Evolutionary conservation across 2,113 vertebrate genomes (phyloP).

Genomic region (Oncorhynchus gorbuscha): DNA sequence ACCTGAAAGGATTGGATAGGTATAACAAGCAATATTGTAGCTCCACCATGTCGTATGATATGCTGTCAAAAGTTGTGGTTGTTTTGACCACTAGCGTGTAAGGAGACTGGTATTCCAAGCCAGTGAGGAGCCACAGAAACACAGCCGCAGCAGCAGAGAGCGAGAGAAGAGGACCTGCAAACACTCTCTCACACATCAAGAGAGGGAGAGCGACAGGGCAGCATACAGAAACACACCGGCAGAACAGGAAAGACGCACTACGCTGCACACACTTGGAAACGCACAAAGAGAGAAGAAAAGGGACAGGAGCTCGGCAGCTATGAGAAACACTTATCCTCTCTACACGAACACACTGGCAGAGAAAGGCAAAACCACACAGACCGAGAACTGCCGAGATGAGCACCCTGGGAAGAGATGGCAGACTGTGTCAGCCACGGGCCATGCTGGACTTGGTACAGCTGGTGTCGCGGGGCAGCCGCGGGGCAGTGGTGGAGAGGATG

Average conservation of each 20-base stretch:
- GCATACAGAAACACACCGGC: background rate
- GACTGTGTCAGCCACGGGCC: background rate
- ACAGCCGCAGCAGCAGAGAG: background rate
- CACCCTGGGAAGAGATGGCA: background rate
- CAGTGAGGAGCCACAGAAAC: conserved; percentile 3
- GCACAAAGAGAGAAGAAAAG: background rate
- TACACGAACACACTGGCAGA: background rate
- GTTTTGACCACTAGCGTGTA: conserved; percentile 13
- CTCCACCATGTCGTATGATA: too few relatives aligned
- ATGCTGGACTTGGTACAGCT: background rate
- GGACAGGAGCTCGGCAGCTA: conserved; percentile 5
- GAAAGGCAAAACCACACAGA: background rate
- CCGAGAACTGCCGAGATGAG: background rate
- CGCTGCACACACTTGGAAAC: background rate
- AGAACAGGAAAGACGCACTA: background rate
- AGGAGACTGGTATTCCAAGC: conserved; percentile 26
- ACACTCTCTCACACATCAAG: too few relatives aligned
- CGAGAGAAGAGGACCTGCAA: background rate
- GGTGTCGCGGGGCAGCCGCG: background rate
- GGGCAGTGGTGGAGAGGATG: conserved; percentile 7
- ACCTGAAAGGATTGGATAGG: too few relatives aligned
- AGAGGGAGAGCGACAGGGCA: background rate
- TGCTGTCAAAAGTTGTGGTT: background rate
- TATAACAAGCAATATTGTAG: too few relatives aligned
- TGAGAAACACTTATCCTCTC: background rate